Conservation (phyloP, 2,888 invertebrate species). For the Mythimna pallens region DNA sequence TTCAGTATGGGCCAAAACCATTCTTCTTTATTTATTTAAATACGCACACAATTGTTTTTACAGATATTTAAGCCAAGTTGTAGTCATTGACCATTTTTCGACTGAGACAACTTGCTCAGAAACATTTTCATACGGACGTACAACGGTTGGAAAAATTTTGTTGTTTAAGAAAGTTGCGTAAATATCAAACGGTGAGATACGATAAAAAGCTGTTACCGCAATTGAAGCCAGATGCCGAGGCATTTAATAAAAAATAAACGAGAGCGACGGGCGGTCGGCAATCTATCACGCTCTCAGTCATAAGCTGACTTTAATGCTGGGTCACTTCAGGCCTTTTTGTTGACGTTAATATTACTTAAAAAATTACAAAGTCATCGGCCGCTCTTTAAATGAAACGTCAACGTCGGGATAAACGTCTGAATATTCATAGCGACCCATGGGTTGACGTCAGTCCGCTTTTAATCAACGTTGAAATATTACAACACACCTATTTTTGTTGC, state of each 20-base stretch:
- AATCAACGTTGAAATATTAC: slow-evolving; percentile 72
- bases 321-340: slow-evolving; percentile 89
- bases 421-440: slow-evolving; percentile 74
- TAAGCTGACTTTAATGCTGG: slow-evolving; percentile 90
- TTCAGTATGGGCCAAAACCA: too few species aligned
- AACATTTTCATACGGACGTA: not conserved
- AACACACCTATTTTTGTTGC: slow-evolving; percentile 68
- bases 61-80: too few species aligned
- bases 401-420: slow-evolving; percentile 79
- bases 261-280: slow-evolving; percentile 78
- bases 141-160: slow-evolving; percentile 64
- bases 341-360: slow-evolving; percentile 88
- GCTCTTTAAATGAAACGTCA: slow-evolving; percentile 84
- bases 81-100: not conserved
- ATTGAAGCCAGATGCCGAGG: slow-evolving; percentile 85
- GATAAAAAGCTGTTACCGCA: slow-evolving; percentile 85
- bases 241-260: slow-evolving; percentile 89
- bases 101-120: not conserved
- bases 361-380: slow-evolving; percentile 82
- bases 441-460: slow-evolving; percentile 69
- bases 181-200: slow-evolving; percentile 71
- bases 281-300: slow-evolving; percentile 89
- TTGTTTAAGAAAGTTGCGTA: slow-evolving; percentile 67
- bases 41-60: too few species aligned
- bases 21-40: too few species aligned